Percentiles rank a stretch among this genome's conserved stretches.
phyloP scores from a whole-genome alignment of 2,113 vertebrate genomes.

The Acanthisitta chloris region DNA sequence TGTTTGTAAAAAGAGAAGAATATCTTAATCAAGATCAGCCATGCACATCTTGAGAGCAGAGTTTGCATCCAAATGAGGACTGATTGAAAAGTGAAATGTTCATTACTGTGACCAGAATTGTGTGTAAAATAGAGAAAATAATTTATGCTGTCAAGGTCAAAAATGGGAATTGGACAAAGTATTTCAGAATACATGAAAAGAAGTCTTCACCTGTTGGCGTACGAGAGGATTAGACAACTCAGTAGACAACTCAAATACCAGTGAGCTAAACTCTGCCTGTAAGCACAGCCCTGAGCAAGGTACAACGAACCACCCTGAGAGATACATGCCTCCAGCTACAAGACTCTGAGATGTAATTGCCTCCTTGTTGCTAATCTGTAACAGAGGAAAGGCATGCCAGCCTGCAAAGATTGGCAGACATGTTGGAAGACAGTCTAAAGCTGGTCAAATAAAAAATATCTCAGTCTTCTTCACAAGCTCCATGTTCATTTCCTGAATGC shows the following conservation, averaged over 20 bases:
- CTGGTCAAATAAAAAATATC: background rate
- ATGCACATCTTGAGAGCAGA: slow-evolving; percentile 24
- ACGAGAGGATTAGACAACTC: background rate
- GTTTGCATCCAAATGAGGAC: slow-evolving; percentile 48
- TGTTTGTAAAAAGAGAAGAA: slow-evolving; percentile 25
- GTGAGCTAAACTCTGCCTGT: background rate
- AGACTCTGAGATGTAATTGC: background rate
- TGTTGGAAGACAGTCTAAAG: background rate
- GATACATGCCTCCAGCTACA: background rate
- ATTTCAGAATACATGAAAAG: background rate
- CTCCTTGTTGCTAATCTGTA: background rate
- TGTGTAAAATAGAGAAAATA: slow-evolving; percentile 27
- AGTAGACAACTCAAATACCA: background rate
- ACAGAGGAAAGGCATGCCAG: background rate
- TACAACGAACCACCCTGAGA: background rate
- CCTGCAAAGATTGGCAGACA: background rate
- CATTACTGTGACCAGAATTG: slow-evolving; percentile 19
- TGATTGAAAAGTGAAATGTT: slow-evolving; percentile 30
- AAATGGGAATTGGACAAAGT: background rate
- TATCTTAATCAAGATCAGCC: slow-evolving; percentile 65
- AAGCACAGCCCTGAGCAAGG: background rate
- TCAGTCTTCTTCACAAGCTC: background rate
- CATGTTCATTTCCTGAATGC: background rate
- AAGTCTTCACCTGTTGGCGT: background rate
- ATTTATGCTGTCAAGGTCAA: slow-evolving; percentile 33